A percentile compares a stretch with the other conserved stretches of the same genome.
Evolutionary conservation across 2,797 vertebrate species (phyloP).

Genomic region (Coccyzus lansbergi): DNA sequence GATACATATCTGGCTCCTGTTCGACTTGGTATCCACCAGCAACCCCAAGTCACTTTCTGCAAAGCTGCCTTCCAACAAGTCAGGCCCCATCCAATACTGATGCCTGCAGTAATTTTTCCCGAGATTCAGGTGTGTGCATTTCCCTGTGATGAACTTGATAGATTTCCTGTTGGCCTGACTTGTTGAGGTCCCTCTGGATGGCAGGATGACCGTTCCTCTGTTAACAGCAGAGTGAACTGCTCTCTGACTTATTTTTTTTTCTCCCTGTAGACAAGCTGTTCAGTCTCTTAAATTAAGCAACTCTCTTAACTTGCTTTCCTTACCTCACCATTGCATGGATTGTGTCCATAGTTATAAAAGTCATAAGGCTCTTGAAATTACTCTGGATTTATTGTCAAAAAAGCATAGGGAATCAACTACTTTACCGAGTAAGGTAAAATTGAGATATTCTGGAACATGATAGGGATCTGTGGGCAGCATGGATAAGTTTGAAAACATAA

Average conservation of each 20-base stretch:
- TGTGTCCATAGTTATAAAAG: neutral
- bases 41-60: neutral
- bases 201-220: neutral
- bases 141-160: neutral
- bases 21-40: neutral
- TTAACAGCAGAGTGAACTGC: neutral
- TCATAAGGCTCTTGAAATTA: neutral
- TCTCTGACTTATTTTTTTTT: neutral
- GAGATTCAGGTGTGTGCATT: neutral
- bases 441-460: neutral
- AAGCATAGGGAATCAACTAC: neutral
- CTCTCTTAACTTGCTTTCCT: neutral
- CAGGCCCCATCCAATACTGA: neutral
- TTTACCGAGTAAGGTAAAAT: neutral
- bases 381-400: neutral
- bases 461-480: neutral
- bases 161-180: neutral
- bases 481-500: neutral
- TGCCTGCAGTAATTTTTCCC: neutral
- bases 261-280: rapidly evolving
- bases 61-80: neutral
- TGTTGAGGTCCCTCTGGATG: neutral
- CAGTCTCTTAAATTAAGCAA: no score
- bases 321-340: neutral
- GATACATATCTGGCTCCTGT: rapidly evolving